A percentile compares a stretch with the other conserved stretches of the same genome.
These are phyloP conservation scores for Podabrus alpinus DNA, from an alignment of 2,888 invertebrate species.

Conservation along the genomic window DNA sequence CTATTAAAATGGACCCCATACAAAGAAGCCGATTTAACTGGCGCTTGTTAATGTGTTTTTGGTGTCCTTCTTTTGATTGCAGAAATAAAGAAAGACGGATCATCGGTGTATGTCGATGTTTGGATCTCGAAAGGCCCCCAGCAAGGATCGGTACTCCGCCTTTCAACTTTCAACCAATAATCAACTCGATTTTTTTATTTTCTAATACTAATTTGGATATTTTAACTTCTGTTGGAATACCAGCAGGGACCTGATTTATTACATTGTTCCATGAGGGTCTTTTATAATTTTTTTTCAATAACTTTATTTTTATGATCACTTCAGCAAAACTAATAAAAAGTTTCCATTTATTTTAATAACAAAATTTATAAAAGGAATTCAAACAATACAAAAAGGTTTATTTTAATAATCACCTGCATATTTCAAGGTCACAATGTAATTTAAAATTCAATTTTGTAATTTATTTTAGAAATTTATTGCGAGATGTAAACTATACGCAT, in stretches of 20 bases:
- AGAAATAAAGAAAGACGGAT: conserved; percentile 15
- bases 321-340: not conserved
- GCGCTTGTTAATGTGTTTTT: conserved; percentile 20
- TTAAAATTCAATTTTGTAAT: not conserved
- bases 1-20: conserved; percentile 57
- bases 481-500: not conserved
- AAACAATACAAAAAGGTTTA: not conserved
- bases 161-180: conserved; percentile 39
- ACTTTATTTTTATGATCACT: not conserved
- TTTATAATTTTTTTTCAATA: not conserved
- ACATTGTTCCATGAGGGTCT: not conserved
- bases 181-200: conserved; percentile 30
- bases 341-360: not conserved
- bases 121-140: conserved; percentile 47
- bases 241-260: not conserved
- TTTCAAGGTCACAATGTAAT: not conserved
- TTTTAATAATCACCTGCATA: not conserved
- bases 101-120: conserved; percentile 36
- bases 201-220: conserved; percentile 36
- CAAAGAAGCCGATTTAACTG: conserved; percentile 46
- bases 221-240: conserved; percentile 18
- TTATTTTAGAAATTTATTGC: no score
- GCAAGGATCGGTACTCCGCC: conserved; percentile 46
- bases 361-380: not conserved
- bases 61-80: conserved; percentile 15